Evolutionary conservation across 37 sponge, comb jelly and placozoan species (phyloP).

Genomic region (Ianthella basta): DNA sequence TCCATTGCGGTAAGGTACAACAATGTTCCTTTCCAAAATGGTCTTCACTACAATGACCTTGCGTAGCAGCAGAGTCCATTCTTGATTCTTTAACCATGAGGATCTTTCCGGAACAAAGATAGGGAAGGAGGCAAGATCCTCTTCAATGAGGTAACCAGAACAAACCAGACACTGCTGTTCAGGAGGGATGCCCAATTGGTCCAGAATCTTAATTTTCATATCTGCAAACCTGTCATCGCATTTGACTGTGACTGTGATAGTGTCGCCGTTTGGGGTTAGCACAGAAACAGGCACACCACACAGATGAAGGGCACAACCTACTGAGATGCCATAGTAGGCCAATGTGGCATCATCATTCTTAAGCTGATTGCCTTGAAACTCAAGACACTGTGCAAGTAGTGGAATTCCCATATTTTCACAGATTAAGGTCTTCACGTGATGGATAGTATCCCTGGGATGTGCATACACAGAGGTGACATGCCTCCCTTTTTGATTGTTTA

Average conservation of each 20-base stretch:
- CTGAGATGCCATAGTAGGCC: constrained; percentile 22
- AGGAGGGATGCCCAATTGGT: constrained; percentile 95
- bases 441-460: constrained; percentile 19
- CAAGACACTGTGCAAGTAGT: constrained; percentile 32
- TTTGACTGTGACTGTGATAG: constrained; percentile 95
- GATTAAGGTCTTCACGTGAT: background rate
- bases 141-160: constrained; percentile 86
- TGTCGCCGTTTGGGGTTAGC: constrained; percentile 94
- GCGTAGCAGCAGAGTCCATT: too few species aligned
- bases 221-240: constrained; percentile 91
- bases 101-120: background rate
- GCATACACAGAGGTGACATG: constrained; percentile 42
- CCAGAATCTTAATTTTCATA: constrained; percentile 96
- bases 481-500: constrained; percentile 18
- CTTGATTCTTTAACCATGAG: background rate
- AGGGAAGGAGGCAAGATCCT: background rate
- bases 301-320: background rate
- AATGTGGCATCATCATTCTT: background rate
- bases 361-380: constrained; percentile 19
- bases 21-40: too few species aligned
- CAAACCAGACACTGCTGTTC: constrained; percentile 97
- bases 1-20: too few species aligned
- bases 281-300: constrained; percentile 95
- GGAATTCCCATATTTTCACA: constrained; percentile 50
- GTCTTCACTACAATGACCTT: too few species aligned